Evolutionary conservation across 2,888 invertebrate genomes (phyloP), one percentile per base, ranked within the genome.

Genomic region (Amiota mariae): DNA sequence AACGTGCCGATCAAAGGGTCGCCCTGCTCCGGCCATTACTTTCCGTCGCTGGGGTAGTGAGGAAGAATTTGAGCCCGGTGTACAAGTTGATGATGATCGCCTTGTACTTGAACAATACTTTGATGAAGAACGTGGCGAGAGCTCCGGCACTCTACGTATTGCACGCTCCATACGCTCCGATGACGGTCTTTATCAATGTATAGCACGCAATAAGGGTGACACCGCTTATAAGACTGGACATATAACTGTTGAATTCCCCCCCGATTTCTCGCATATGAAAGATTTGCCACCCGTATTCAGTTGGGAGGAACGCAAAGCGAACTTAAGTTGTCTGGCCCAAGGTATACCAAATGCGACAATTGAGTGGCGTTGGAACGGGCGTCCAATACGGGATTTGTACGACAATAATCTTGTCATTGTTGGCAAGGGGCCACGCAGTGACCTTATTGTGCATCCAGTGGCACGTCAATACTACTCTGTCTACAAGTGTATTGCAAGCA

Each of bases 261-360:
- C 97, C 0, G 93, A 94, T 2, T 97, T 97, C 86, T 94, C 93
- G 61, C 92, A 93, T 57, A 93, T 92, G 87, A 92, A 92, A 90
- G 92, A 94, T 51, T 91, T 93, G 56, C 93, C 94, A 4, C 95
- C 95, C 0, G 92, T 94, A 0, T 97, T 95, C 93, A 95, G 95
- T 49, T 97, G 97, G 97, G 94, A 94, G 68, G 92, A 93, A 57
- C 92, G 92, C 81, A 93, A 94, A 1, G 95, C 95, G 1, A 97
- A 97, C 89, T 91, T 97, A 8, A 95, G 95, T 75, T 97, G 97
- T 87, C 91, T 95, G 64, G 96, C 97, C n/a, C 95, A 96, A 89
- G 93, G 94, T 87, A 92, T 97, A 83, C 97, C 97, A 3, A 97
- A 97, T 88, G 97, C 97, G 0, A 97, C 97, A 9, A 96, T 97